Evolutionary conservation across 1,140 invertebrate genomes (phyloP).

Genomic region (Caerostris extrusa): DNA sequence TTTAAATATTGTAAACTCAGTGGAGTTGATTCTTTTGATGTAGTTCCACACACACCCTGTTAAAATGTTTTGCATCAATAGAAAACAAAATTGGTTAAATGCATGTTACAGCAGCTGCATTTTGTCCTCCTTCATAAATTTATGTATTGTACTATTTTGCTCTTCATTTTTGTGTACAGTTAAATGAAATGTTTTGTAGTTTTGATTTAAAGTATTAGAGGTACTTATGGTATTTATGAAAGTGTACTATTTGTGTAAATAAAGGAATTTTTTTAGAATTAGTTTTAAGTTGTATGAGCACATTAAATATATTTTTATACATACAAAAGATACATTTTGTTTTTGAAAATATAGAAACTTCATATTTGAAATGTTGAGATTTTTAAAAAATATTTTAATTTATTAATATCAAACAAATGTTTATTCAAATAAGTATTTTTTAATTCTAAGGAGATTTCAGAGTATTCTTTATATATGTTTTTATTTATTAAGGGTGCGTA

Average conservation of each 20-base stretch:
- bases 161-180: neutral
- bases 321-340: neutral
- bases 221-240: neutral
- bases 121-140: neutral
- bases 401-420: too few relatives aligned
- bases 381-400: too few relatives aligned
- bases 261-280: neutral
- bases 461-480: too few relatives aligned
- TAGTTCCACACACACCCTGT: neutral
- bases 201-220: neutral
- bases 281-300: neutral
- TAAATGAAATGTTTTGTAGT: neutral
- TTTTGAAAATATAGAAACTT: neutral
- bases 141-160: neutral
- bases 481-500: too few relatives aligned
- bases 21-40: neutral
- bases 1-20: neutral
- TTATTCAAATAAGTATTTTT: too few relatives aligned
- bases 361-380: too few relatives aligned
- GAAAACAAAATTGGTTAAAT: too few relatives aligned
- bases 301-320: conserved; percentile 5
- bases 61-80: too few relatives aligned
- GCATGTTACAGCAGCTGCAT: neutral
- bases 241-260: neutral
- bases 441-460: too few relatives aligned